A percentile compares a stretch with the other conserved stretches of the same genome.
phyloP scores from a whole-genome alignment of 2,888 invertebrate genomes.

The Rhamnusium bicolor region DNA sequence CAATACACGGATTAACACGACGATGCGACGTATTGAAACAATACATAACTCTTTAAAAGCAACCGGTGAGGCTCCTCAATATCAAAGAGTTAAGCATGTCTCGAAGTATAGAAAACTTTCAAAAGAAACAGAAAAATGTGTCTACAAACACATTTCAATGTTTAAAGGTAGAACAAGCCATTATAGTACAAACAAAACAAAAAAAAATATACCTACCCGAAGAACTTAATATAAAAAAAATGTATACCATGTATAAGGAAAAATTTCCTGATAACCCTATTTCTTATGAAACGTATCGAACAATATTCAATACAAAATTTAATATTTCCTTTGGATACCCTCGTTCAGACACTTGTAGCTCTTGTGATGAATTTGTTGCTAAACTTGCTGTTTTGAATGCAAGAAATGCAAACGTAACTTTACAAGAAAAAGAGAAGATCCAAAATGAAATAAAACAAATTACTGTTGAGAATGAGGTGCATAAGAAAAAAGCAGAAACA shows the following conservation, averaged over 20 bases:
- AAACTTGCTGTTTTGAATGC: constrained; percentile 7
- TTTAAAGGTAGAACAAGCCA: too few species aligned
- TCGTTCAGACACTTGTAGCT: too few species aligned
- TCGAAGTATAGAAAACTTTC: constrained; percentile 20
- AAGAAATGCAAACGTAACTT: constrained; percentile 12
- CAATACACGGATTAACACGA: too few species aligned
- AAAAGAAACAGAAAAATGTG: neutral
- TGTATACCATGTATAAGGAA: too few species aligned
- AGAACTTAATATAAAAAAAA: too few species aligned
- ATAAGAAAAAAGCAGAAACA: constrained; percentile 11
- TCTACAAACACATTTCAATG: too few species aligned
- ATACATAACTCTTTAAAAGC: constrained; percentile 21
- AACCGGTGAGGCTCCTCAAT: neutral
- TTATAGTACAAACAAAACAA: too few species aligned
- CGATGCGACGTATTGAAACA: neutral
- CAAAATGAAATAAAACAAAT: neutral
- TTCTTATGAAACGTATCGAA: too few species aligned
- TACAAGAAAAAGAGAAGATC: constrained; percentile 11
- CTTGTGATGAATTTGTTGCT: too few species aligned
- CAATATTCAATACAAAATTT: too few species aligned
- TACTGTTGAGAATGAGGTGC: constrained; percentile 11
- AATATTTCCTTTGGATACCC: constrained; percentile 45
- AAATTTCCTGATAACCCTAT: too few species aligned
- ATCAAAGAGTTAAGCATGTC: constrained; percentile 8
- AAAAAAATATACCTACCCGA: too few species aligned